These are phyloP conservation scores for Lacerta viridis DNA, from an alignment of 2,797 vertebrate species.

Conservation along the genomic window DNA sequence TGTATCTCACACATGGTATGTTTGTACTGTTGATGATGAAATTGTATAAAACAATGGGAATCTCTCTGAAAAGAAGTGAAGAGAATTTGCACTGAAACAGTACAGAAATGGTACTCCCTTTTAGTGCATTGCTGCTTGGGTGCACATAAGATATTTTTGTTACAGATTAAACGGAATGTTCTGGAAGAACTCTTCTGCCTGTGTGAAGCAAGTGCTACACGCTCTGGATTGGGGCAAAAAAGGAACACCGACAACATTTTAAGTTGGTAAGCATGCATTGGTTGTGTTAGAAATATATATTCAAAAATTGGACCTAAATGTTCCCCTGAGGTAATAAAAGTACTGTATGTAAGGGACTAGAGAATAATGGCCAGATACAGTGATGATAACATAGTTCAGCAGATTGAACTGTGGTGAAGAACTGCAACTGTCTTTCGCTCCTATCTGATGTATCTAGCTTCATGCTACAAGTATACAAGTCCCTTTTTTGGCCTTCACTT, in stretches of 20 bases:
- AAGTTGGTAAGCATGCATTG: neutral
- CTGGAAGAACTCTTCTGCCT: neutral
- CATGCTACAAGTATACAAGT: too few relatives aligned
- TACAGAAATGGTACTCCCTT: conserved; percentile 10
- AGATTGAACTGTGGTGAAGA: conserved; percentile 74
- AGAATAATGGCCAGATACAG: conserved; percentile 54
- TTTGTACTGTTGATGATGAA: conserved; percentile 90
- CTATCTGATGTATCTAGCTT: conserved; percentile 80
- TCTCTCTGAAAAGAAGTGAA: conserved; percentile 95
- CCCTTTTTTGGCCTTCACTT: too few relatives aligned
- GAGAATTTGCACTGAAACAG: conserved; percentile 88
- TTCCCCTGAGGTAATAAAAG: neutral
- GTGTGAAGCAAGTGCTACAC: neutral
- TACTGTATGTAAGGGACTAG: neutral
- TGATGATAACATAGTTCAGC: conserved; percentile 86
- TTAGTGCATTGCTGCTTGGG: neutral
- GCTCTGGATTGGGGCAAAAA: neutral
- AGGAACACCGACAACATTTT: neutral
- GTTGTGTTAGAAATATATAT: neutral
- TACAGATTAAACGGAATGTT: conserved; percentile 23
- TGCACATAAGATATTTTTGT: neutral
- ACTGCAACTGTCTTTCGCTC: conserved; percentile 77
- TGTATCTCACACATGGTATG: too few relatives aligned
- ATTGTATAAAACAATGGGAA: conserved; percentile 89
- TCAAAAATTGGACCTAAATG: too few relatives aligned